Evolutionary conservation across 2,797 vertebrate species (phyloP).

Genomic region (Enteromius anoplus): DNA sequence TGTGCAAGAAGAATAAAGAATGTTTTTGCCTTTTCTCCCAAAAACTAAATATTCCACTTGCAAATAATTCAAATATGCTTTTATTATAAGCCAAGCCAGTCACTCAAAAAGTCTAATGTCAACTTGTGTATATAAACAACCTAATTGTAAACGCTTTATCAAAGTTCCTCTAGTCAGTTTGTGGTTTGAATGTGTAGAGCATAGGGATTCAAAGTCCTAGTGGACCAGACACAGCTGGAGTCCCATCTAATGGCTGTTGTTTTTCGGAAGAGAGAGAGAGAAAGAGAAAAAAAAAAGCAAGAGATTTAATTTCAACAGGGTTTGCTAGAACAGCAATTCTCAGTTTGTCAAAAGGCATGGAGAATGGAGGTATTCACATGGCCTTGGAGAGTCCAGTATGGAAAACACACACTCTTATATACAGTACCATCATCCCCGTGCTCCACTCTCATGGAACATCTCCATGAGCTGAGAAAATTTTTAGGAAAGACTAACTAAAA

Average conservation of each 20-base stretch:
- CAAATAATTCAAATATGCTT: conserved; percentile 32
- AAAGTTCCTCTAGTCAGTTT: neutral
- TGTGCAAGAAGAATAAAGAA: conserved; percentile 10
- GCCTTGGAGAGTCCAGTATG: conserved; percentile 47
- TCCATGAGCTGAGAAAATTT: conserved; percentile 48
- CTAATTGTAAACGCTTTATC: conserved; percentile 20
- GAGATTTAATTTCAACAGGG: conserved; percentile 43
- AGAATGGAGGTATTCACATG: conserved; percentile 42
- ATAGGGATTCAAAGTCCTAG: conserved; percentile 70
- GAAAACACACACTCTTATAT: conserved; percentile 61
- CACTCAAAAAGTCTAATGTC: conserved; percentile 25
- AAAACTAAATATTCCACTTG: conserved; percentile 13
- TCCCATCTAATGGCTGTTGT: conserved; percentile 66
- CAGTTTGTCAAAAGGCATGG: conserved; percentile 52
- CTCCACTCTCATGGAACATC: conserved; percentile 46
- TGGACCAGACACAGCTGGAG: conserved; percentile 67
- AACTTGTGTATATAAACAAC: conserved; percentile 36
- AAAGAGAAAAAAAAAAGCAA: conserved; percentile 7
- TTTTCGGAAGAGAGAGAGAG: conserved; percentile 15
- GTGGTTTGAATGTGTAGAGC: conserved; percentile 15
- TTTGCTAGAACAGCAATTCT: conserved; percentile 66
- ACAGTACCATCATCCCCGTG: conserved; percentile 36
- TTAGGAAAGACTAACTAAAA: conserved; percentile 46
- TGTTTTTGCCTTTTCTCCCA: conserved; percentile 1
- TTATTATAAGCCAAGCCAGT: conserved; percentile 33